A percentile compares a stretch with the other conserved stretches of the same genome.
phyloP scores from a whole-genome alignment of 2,888 invertebrate genomes.

The Dryomyza anilis region DNA sequence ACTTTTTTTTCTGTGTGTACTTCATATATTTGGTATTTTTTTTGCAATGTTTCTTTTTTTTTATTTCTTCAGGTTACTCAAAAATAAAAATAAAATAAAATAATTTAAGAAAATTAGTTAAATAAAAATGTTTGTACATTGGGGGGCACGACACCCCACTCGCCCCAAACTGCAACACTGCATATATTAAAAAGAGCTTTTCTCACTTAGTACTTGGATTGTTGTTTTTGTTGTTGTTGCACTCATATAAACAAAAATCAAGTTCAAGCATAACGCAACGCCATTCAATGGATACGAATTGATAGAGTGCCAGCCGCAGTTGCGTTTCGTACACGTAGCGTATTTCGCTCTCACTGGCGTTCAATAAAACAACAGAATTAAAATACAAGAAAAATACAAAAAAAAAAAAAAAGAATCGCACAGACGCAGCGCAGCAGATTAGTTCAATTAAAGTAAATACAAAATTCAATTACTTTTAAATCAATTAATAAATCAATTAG shows the following conservation, averaged over 20 bases:
- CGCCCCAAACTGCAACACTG: no score
- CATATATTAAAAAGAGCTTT: no score
- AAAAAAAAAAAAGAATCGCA: no score
- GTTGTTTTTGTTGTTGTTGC: neutral
- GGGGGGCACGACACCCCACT: no score
- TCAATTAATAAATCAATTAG: neutral
- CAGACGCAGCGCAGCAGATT: neutral
- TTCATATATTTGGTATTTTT: no score
- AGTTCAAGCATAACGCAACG: slow-evolving; percentile 36
- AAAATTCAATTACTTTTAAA: neutral
- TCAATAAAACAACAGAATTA: slow-evolving; percentile 25
- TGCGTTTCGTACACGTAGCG: slow-evolving; percentile 38
- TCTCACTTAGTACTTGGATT: neutral
- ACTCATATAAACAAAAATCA: slow-evolving; percentile 32
- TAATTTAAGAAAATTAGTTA: no score
- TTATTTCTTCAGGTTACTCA: no score
- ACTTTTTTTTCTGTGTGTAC: no score
- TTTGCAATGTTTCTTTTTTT: no score
- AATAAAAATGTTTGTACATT: no score
- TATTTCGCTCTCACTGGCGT: slow-evolving; percentile 30
- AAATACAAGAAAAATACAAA: slow-evolving; percentile 20
- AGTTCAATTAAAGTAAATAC: slow-evolving; percentile 1
- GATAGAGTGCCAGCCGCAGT: slow-evolving; percentile 30
- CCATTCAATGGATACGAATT: neutral
- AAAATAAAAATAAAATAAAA: no score